Conservation (phyloP, 2,888 invertebrate species). For the Meghimatium bilineatum region DNA sequence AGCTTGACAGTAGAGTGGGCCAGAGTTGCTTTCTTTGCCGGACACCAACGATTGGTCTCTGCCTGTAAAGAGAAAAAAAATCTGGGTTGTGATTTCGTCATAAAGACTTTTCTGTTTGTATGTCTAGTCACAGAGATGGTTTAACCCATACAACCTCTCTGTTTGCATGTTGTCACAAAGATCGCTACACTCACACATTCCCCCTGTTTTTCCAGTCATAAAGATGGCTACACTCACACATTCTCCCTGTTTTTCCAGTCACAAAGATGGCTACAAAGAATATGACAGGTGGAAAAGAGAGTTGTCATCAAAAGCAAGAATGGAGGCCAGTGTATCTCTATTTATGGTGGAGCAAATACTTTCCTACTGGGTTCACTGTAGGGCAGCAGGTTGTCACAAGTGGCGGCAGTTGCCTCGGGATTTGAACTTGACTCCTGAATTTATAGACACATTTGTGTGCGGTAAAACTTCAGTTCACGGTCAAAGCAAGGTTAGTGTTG, state of each 20-base stretch:
- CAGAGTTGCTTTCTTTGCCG: no score
- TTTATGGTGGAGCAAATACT: constrained; percentile 75
- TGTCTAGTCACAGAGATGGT: no score
- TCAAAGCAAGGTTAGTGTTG: constrained; percentile 14
- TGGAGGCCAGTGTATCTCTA: constrained; percentile 69
- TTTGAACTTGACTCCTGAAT: constrained; percentile 35
- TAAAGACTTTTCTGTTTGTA: no score
- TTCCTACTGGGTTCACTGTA: constrained; percentile 77
- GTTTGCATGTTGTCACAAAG: no score
- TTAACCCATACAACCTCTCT: no score
- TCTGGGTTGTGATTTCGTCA: no score
- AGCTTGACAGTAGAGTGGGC: no score
- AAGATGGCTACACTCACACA: no score
- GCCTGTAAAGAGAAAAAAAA: no score
- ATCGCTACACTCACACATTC: no score
- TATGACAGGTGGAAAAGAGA: constrained; percentile 71
- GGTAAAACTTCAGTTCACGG: not conserved
- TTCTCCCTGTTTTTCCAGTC: constrained; percentile 52
- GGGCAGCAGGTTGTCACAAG: constrained; percentile 69
- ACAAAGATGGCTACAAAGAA: constrained; percentile 65
- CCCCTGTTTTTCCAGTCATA: no score
- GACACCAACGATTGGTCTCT: no score
- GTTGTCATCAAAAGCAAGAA: constrained; percentile 72
- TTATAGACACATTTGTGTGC: constrained; percentile 35
- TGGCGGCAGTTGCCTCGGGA: constrained; percentile 75